phyloP scores from a whole-genome alignment of 2,797 vertebrate genomes.

The Neostethus bicornis region DNA sequence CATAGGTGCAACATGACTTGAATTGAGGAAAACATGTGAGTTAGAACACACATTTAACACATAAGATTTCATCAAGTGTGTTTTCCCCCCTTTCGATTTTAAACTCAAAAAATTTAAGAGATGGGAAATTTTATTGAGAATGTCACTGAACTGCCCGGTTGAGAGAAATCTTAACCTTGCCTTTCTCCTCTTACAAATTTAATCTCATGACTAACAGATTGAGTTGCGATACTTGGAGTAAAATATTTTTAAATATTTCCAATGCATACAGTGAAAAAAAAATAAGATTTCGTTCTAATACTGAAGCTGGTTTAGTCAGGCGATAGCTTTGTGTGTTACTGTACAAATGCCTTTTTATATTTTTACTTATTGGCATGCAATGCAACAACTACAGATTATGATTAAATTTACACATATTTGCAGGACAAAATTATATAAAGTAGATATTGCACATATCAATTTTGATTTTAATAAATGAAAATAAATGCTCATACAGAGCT shows the following conservation, averaged over 20 bases:
- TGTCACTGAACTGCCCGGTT: slow-evolving; percentile 15
- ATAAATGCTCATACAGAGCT: too few species aligned
- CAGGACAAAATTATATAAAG: not conserved
- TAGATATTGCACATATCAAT: not conserved
- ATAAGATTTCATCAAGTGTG: not conserved
- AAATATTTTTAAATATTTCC: not conserved
- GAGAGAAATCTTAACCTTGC: slow-evolving; percentile 2
- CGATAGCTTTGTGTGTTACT: slow-evolving; percentile 14
- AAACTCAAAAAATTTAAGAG: slow-evolving; percentile 3
- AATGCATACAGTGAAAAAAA: too few species aligned
- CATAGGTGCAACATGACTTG: slow-evolving; percentile 10
- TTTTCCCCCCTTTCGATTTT: not conserved
- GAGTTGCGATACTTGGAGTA: not conserved
- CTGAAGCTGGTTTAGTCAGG: slow-evolving; percentile 1
- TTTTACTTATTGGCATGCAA: not conserved
- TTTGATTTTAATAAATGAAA: too few species aligned
- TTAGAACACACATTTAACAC: not conserved
- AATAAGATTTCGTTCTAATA: too few species aligned
- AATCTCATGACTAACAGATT: not conserved
- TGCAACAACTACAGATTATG: not conserved
- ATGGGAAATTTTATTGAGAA: not conserved
- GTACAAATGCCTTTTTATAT: not conserved
- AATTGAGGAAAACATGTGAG: not conserved
- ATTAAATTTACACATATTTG: not conserved
- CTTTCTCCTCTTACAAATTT: slow-evolving; percentile 1